phyloP scores from a whole-genome alignment of 1,140 invertebrate species.

The Apolygus lucorum region DNA sequence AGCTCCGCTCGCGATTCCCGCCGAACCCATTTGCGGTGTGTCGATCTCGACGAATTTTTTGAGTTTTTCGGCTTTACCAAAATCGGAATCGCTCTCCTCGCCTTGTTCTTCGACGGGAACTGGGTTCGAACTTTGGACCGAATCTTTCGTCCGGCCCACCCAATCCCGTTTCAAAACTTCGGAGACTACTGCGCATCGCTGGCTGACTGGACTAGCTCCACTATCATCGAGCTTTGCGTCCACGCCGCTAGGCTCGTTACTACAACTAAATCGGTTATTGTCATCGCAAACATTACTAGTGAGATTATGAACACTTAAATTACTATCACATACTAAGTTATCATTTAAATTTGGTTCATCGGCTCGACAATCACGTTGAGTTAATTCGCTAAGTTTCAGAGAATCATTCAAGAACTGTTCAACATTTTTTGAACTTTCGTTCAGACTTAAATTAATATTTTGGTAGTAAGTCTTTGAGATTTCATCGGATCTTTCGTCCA shows the following conservation, averaged over 20 bases:
- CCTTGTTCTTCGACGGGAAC: not conserved
- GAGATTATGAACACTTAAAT: conserved; percentile 20
- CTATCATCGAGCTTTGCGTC: no score
- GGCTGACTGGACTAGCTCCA: not conserved
- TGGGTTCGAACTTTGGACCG: no score
- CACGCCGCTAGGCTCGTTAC: not conserved
- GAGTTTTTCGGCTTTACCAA: not conserved
- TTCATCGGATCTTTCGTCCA: not conserved
- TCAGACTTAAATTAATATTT: not conserved
- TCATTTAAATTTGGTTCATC: conserved; percentile 3
- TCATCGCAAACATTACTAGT: conserved; percentile 5
- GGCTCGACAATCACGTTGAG: not conserved
- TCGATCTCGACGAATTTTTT: not conserved
- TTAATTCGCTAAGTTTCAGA: conserved; percentile 4
- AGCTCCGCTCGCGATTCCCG: not conserved
- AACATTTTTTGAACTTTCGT: not conserved
- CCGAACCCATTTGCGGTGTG: not conserved
- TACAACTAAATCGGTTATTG: not conserved
- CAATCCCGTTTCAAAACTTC: conserved; percentile 24
- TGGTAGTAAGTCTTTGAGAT: not conserved
- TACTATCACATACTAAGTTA: conserved; percentile 24
- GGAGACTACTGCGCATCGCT: conserved; percentile 20
- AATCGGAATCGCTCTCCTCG: not conserved
- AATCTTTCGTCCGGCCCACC: not conserved
- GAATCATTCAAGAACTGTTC: not conserved